A percentile compares a stretch with the other conserved stretches of the same genome.
These are phyloP conservation scores for Catharus ustulatus DNA, from an alignment of 2,797 vertebrate species.

Conservation along the genomic window DNA sequence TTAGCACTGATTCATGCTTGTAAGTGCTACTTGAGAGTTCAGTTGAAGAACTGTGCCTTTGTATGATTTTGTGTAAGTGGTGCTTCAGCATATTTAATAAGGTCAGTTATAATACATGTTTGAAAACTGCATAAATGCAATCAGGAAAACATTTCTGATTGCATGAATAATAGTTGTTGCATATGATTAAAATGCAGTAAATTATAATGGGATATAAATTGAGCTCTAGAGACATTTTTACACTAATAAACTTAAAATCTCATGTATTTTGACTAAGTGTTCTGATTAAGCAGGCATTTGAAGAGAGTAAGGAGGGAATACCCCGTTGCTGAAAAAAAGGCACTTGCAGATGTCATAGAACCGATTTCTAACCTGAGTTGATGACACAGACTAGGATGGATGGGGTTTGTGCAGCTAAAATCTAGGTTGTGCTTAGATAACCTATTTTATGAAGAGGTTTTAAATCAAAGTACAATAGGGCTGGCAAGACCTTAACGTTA, in stretches of 20 bases:
- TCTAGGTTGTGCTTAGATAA: not conserved
- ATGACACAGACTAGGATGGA: not conserved
- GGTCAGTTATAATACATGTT: slow-evolving; percentile 74
- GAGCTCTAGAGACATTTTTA: slow-evolving; percentile 67
- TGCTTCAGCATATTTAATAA: slow-evolving; percentile 75
- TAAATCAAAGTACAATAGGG: not conserved
- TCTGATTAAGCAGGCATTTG: slow-evolving; percentile 59
- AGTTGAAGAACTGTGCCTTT: slow-evolving; percentile 59
- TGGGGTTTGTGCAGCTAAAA: not conserved
- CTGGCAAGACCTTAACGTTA: not conserved
- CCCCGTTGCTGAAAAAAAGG: not conserved
- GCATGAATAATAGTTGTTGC: slow-evolving; percentile 74
- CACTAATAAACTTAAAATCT: slow-evolving; percentile 65
- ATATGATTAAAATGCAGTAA: slow-evolving; percentile 67
- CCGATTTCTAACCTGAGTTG: not conserved
- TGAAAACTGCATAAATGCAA: slow-evolving; percentile 76
- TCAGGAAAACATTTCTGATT: slow-evolving; percentile 78
- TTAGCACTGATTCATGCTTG: slow-evolving; percentile 55
- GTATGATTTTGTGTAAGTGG: slow-evolving; percentile 46
- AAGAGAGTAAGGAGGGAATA: not conserved
- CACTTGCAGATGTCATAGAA: not conserved
- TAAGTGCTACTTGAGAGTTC: slow-evolving; percentile 56
- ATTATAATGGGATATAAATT: slow-evolving; percentile 69
- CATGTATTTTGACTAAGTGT: slow-evolving; percentile 44
- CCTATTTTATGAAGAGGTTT: not conserved